These are phyloP conservation scores for Sussaba pulchella DNA, from an alignment of 2,888 invertebrate species.

Conservation along the genomic window DNA sequence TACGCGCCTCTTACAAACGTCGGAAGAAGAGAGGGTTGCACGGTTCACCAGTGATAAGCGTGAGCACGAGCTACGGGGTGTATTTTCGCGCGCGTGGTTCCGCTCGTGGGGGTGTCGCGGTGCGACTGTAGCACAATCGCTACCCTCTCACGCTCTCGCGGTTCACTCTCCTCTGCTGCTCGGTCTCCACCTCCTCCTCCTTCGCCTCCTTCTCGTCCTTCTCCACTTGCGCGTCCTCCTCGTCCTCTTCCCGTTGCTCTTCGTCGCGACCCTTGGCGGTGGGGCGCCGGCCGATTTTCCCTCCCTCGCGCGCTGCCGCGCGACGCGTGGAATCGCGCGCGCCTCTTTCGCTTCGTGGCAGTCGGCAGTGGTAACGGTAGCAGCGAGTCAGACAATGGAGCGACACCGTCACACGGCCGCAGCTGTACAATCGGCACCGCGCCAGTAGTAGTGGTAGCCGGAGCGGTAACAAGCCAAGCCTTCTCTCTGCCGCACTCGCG, in stretches of 20 bases:
- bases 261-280: conserved; percentile 38
- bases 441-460: conserved; percentile 1
- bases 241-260: conserved; percentile 50
- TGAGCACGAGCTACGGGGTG: conserved; percentile 52
- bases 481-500: conserved; percentile 53
- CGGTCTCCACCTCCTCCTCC: conserved; percentile 38
- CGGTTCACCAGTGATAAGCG: conserved; percentile 40
- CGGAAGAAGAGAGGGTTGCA: conserved; percentile 43
- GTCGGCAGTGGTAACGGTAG: conserved; percentile 36
- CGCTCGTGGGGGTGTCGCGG: conserved; percentile 83
- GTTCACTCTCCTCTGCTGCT: conserved; percentile 61
- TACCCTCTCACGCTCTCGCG: conserved; percentile 78
- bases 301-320: conserved; percentile 58
- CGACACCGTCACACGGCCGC: background rate
- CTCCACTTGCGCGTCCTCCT: conserved; percentile 25
- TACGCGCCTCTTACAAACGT: background rate
- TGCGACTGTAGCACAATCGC: conserved; percentile 84
- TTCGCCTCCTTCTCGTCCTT: conserved; percentile 56
- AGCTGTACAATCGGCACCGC: conserved; percentile 9
- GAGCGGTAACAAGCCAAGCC: conserved; percentile 33
- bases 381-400: conserved; percentile 21
- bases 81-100: conserved; percentile 76
- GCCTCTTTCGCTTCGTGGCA: background rate
- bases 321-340: conserved; percentile 52
- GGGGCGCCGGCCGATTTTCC: conserved; percentile 48